Percentiles rank a stretch among this genome's conserved stretches.
Evolutionary conservation across 2,797 vertebrate species (phyloP).

Genomic region (Melanotaenia boesemani): DNA sequence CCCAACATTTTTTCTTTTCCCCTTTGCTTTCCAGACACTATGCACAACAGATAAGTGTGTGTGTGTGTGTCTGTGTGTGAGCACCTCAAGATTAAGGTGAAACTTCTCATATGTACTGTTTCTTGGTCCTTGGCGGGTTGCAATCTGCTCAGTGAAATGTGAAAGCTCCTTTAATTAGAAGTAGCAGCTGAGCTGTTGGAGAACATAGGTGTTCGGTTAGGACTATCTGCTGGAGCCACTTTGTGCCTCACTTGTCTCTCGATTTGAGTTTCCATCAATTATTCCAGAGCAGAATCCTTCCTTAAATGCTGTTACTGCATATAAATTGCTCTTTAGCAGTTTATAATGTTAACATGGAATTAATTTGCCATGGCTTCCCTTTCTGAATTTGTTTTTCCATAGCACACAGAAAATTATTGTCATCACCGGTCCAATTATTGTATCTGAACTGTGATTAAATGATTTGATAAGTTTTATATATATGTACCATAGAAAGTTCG

Average conservation of each 20-base stretch:
- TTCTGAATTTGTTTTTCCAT: constrained; percentile 12
- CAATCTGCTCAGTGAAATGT: constrained; percentile 54
- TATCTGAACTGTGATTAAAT: constrained; percentile 13
- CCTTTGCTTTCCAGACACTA: constrained; percentile 37
- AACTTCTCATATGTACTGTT: constrained; percentile 36
- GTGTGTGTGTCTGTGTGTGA: constrained; percentile 11
- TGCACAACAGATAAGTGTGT: constrained; percentile 35
- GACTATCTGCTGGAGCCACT: constrained; percentile 17
- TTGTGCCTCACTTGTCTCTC: constrained; percentile 11
- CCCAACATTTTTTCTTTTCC: constrained; percentile 6
- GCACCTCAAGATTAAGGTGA: constrained; percentile 53
- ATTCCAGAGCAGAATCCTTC: constrained; percentile 22
- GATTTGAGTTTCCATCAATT: constrained; percentile 27
- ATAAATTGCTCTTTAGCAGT: constrained; percentile 36
- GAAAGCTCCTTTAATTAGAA: constrained; percentile 60
- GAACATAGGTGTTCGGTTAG: constrained; percentile 39
- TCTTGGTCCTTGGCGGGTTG: constrained; percentile 30
- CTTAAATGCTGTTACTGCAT: constrained; percentile 32
- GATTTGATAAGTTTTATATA: constrained; percentile 4
- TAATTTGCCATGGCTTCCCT: constrained; percentile 16
- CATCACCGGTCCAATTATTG: constrained; percentile 4
- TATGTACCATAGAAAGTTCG: too few relatives aligned
- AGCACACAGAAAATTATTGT: constrained; percentile 20
- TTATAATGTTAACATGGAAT: constrained; percentile 19
- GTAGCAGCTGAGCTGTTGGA: constrained; percentile 35